Evolutionary conservation across 2,797 vertebrate species (phyloP), one percentile per base, ranked within the genome.

Genomic region (Aldrovandia affinis): DNA sequence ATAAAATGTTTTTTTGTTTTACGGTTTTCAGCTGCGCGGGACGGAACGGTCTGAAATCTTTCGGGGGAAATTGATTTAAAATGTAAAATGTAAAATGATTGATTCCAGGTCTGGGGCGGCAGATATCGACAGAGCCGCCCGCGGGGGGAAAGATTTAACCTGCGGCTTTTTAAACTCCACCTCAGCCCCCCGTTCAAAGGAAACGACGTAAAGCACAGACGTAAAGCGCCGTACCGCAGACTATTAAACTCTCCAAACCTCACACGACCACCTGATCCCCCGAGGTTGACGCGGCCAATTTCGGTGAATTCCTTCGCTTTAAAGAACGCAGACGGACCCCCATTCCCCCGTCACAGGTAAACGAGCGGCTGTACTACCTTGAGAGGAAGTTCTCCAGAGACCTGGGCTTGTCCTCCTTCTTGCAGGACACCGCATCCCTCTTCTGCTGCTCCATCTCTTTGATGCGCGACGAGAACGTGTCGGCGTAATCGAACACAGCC

Each of bases 391-490:
- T 99, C 93, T 99, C 98, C 90, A 99, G 89, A 0, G 98, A 98
- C 75, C 98, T 94, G 83, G 97, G 97, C 90, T 98, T 99, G 94
- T 99, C 97, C 91, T 99, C 98, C 83, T 98, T 99, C 91, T 96
- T 96, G 89, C 98, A 99, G 59, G 93, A 91, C 78, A 98, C 97
- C 0, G 97, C 98, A 1, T 99, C 97, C 86, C 96, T 96, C 93
- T 99, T 99, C 92, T 99, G 98, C 88, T 97, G 98, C 91, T 99
- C 98, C 98, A 99, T 98, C 87, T 99, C 98, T 92, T 97, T 96
- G 92, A 99, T 97, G 86, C 98, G 96, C 61, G 98, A 98, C 33
- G 97, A 96, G 92, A 99, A 99, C 22, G 97, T 98, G 93, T 99
- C 98, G 0, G 98, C 94, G 90, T 98, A 95, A 92, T 98, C 95